Conservation (phyloP, 2,113 vertebrate species). For the Misgurnus anguillicaudatus region DNA sequence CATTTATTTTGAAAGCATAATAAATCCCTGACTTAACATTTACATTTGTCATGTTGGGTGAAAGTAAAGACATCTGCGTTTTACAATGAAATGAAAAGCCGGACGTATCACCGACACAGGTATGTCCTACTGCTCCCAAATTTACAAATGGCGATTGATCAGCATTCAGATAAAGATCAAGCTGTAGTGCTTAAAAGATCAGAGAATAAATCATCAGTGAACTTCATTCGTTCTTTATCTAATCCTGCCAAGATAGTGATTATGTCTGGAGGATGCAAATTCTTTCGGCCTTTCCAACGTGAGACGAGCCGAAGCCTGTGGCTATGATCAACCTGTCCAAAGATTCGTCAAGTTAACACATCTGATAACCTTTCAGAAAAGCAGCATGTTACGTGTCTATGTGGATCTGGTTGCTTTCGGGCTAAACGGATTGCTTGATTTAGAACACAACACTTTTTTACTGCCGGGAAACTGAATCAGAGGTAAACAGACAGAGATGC, state of each 20-base stretch:
- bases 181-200: slow-evolving; percentile 53
- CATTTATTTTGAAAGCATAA: no score
- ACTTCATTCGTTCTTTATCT: slow-evolving; percentile 7
- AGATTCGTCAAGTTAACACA: slow-evolving; percentile 19
- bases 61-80: background rate
- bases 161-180: slow-evolving; percentile 53
- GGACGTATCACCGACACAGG: slow-evolving; percentile 39
- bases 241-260: slow-evolving; percentile 31
- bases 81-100: background rate
- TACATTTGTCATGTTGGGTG: background rate
- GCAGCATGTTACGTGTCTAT: background rate
- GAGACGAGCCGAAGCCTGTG: slow-evolving; percentile 35
- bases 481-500: slow-evolving; percentile 48
- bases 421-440: slow-evolving; percentile 41
- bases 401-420: slow-evolving; percentile 3
- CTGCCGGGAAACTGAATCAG: slow-evolving; percentile 43
- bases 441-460: slow-evolving; percentile 36
- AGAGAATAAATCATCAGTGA: slow-evolving; percentile 38
- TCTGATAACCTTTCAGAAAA: background rate
- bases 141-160: slow-evolving; percentile 60
- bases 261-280: slow-evolving; percentile 40
- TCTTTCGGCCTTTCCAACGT: slow-evolving; percentile 29
- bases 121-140: slow-evolving; percentile 57
- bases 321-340: slow-evolving; percentile 36
- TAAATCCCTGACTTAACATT: background rate